These are phyloP conservation scores for Seriola rivoliana DNA, from an alignment of 2,113 vertebrate species.

Conservation along the genomic window DNA sequence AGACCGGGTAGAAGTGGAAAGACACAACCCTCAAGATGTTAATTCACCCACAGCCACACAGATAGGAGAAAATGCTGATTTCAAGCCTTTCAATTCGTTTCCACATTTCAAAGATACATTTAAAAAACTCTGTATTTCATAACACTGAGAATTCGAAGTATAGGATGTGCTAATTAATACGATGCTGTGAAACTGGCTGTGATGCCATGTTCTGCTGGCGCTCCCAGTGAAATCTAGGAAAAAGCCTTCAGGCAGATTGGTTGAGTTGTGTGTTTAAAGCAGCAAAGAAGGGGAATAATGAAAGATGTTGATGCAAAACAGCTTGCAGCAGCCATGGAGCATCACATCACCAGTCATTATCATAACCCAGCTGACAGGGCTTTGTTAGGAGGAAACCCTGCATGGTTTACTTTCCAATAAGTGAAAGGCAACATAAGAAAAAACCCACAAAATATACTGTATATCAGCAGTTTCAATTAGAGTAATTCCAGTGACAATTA, in stretches of 20 bases:
- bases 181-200: slow-evolving; percentile 3
- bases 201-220: background rate
- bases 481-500: background rate
- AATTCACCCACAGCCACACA: slow-evolving; percentile 28
- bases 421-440: slow-evolving; percentile 10
- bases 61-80: slow-evolving; percentile 37
- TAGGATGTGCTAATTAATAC: slow-evolving; percentile 34
- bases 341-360: slow-evolving; percentile 32
- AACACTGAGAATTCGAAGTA: background rate
- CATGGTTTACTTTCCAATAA: slow-evolving; percentile 18
- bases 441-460: background rate
- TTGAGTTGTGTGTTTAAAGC: slow-evolving; percentile 29
- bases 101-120: background rate
- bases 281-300: slow-evolving; percentile 13
- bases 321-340: slow-evolving; percentile 24
- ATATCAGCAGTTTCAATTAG: background rate
- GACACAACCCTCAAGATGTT: slow-evolving; percentile 58
- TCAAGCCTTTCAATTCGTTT: slow-evolving; percentile 32
- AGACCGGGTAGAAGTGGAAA: slow-evolving; percentile 49
- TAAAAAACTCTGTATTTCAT: background rate
- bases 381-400: slow-evolving; percentile 24
- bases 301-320: slow-evolving; percentile 47
- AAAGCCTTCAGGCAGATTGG: slow-evolving; percentile 17
- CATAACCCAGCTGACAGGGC: slow-evolving; percentile 24
- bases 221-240: slow-evolving; percentile 22